These are phyloP conservation scores for Noctuana brunneofusca DNA, from an alignment of 2,888 invertebrate species.

Conservation along the genomic window DNA sequence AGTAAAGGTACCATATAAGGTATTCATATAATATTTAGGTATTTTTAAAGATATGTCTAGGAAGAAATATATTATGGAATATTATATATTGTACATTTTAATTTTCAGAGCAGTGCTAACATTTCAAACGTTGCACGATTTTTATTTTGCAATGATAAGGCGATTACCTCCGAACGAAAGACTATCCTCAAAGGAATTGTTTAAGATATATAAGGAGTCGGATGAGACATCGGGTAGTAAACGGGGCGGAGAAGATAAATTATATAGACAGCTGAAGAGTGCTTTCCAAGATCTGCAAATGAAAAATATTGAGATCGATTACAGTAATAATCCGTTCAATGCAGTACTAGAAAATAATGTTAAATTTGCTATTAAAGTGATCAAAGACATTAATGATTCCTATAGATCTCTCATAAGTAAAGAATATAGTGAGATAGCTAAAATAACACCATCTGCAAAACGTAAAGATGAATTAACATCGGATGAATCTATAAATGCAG, in stretches of 20 bases:
- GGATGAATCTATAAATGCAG: conserved; percentile 55
- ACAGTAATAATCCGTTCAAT: conserved; percentile 72
- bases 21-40: not conserved
- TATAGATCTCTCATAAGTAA: conserved; percentile 61
- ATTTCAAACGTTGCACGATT: conserved; percentile 74
- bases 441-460: conserved; percentile 55
- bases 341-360: conserved; percentile 69
- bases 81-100: too few species aligned
- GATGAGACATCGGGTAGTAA: conserved; percentile 63
- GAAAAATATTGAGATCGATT: conserved; percentile 66
- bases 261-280: conserved; percentile 60
- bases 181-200: conserved; percentile 64
- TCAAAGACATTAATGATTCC: conserved; percentile 63
- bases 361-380: conserved; percentile 62
- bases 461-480: conserved; percentile 62
- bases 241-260: conserved; percentile 68
- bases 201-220: conserved; percentile 60
- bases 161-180: conserved; percentile 62
- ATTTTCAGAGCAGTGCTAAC: conserved; percentile 67
- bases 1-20: not conserved
- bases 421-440: conserved; percentile 67
- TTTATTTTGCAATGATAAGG: conserved; percentile 71
- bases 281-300: conserved; percentile 65
- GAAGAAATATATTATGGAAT: too few species aligned
- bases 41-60: not conserved